phyloP scores from a whole-genome alignment of 2,113 vertebrate genomes.

The Engraulis encrasicolus region DNA sequence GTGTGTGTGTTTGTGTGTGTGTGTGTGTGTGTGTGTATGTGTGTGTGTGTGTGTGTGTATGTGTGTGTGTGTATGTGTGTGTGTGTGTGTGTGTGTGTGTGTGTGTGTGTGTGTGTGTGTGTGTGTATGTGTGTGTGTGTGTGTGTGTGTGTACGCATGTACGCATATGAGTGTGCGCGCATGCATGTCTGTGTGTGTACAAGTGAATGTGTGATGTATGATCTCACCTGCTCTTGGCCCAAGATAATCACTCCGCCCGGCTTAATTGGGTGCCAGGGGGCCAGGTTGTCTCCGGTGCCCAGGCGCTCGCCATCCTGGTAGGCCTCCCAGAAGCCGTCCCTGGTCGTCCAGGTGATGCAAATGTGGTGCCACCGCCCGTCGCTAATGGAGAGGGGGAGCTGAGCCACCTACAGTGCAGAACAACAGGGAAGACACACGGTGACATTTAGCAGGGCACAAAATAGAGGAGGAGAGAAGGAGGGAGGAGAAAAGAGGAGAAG shows the following conservation, averaged over 20 bases:
- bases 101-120: no score
- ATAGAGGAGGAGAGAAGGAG: no score
- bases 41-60: no score
- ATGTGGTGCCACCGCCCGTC: slow-evolving; percentile 98
- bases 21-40: no score
- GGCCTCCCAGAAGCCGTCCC: slow-evolving; percentile 97
- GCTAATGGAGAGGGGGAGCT: slow-evolving; percentile 91
- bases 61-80: no score
- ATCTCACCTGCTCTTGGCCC: slow-evolving; percentile 95
- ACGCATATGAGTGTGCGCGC: no score
- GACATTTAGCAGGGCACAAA: not conserved
- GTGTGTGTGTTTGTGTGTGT: no score
- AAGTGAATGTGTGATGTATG: slow-evolving; percentile 26
- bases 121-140: no score
- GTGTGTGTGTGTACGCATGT: no score
- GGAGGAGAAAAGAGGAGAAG: no score
- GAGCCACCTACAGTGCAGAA: slow-evolving; percentile 86
- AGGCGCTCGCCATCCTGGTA: slow-evolving; percentile 96
- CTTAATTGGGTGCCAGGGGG: slow-evolving; percentile 99
- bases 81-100: no score
- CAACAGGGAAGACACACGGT: not conserved
- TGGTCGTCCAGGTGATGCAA: slow-evolving; percentile 96
- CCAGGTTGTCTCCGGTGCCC: slow-evolving; percentile 94
- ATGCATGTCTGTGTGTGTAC: no score
- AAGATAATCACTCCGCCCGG: slow-evolving; percentile 94